Base-by-base conservation (phyloP, 1,140 invertebrate genomes). In the Chionoecetes opilio region DNA sequence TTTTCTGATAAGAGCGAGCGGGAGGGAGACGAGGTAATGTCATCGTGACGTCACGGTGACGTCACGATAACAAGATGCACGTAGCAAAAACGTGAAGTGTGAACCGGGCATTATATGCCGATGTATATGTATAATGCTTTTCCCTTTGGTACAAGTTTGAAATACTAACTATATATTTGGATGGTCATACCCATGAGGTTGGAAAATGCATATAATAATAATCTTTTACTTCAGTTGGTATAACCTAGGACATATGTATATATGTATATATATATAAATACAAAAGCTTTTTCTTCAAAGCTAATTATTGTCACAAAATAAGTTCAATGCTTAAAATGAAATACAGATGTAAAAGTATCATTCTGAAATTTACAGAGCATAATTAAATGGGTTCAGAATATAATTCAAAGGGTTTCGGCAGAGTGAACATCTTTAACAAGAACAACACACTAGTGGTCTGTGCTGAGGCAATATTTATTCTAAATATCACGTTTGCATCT, bases 261-360 rank as follows among this genome's bases (percentile, higher is more conserved):
- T 86, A 86, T 86, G 35, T 86, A 86, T 91, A 63, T 63, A 91
- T 91, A 91, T 63, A 91, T 46, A 90, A 31, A 90, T 46, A 93
- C 53, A 90, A 31, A 89, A 90, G 35, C 82, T 63, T 88, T 90
- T 82, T 87, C 75, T 90, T 88, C 84, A 93, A 93, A 94, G 89
- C 93, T 94, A 94, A 94, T 94, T 94, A 94, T 94, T 94, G 93
- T 94, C 93, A 94, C 82, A 90, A 85, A 93, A 82, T 41, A 89
- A 93, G 29, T 26, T 87, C 86, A 89, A 93, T 85, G 85, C 86
- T 93, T 63, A 11, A 37, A 89, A 88, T 93, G 88, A 89, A 87
- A 93, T n/a, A 93, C 37, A 35, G 85, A 53, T 53, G 88, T 63
- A 35, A 14, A 53, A 89, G 35, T 92, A 5, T 82, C 32, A 84